Evolutionary conservation across 2,888 invertebrate species (phyloP).

Genomic region (Oscheius sp.): DNA sequence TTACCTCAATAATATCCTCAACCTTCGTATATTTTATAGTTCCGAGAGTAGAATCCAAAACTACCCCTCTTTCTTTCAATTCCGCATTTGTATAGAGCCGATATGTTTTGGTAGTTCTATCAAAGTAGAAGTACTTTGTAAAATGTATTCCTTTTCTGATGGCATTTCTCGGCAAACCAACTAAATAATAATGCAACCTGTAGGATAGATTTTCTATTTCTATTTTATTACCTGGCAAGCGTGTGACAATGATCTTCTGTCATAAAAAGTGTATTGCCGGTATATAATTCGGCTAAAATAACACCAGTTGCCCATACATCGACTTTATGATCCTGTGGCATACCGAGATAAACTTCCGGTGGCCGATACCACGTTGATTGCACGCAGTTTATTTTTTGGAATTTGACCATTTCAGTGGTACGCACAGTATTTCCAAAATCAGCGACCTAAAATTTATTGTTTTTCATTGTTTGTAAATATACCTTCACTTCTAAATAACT

Average conservation of each 20-base stretch:
- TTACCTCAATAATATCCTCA: no score
- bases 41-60: no score
- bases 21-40: no score
- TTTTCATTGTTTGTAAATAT: neutral
- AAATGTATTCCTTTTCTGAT: neutral
- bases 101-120: neutral
- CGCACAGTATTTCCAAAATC: neutral
- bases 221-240: neutral
- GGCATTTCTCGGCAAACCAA: neutral
- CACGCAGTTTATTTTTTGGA: neutral
- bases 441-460: neutral
- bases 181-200: neutral
- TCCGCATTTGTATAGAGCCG: neutral
- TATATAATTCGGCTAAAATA: constrained; percentile 11
- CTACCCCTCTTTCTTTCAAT: no score
- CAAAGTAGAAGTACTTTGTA: neutral
- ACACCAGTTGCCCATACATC: constrained; percentile 4
- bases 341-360: constrained; percentile 7
- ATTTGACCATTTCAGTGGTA: neutral
- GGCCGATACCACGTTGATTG: constrained; percentile 19
- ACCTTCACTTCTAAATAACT: neutral
- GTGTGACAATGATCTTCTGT: neutral
- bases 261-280: neutral
- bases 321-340: neutral
- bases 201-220: neutral